Percentiles rank a stretch among this genome's conserved stretches.
Evolutionary conservation across 2,797 vertebrate genomes (phyloP).

Genomic region (Lithobates sylvaticus): DNA sequence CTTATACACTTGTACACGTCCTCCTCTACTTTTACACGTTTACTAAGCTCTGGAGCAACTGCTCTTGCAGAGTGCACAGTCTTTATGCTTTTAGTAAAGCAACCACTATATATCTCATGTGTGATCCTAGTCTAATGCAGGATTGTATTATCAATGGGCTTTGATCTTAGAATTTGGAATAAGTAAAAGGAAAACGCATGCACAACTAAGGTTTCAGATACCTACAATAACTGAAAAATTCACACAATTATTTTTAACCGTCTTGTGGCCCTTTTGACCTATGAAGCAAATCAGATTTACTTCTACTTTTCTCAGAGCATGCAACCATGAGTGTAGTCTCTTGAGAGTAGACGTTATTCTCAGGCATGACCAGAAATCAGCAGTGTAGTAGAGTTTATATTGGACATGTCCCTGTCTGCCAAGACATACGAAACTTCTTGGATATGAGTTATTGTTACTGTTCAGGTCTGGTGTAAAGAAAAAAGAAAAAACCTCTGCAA

Average conservation of each 20-base stretch:
- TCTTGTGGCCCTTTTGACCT: background rate
- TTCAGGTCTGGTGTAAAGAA: background rate
- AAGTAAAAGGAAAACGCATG: background rate
- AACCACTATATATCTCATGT: too few species aligned
- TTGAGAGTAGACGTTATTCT: background rate
- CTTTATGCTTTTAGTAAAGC: too few species aligned
- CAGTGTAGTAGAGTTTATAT: background rate
- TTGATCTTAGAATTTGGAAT: background rate
- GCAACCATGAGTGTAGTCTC: background rate
- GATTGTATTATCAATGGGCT: background rate
- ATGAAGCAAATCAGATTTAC: too few species aligned
- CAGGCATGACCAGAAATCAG: background rate
- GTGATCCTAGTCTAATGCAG: too few species aligned
- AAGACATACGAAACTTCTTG: background rate
- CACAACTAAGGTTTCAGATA: background rate
- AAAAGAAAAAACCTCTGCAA: background rate
- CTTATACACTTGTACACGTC: too few species aligned
- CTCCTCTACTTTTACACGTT: too few species aligned
- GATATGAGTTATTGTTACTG: background rate
- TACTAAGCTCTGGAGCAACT: too few species aligned
- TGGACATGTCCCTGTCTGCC: background rate
- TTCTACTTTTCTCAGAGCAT: too few species aligned
- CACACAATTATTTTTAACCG: background rate
- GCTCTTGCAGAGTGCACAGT: too few species aligned
- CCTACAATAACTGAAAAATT: background rate